Evolutionary conservation across 2,888 invertebrate species (phyloP), one percentile per base, ranked within the genome.

Genomic region (Apoda limacodes): DNA sequence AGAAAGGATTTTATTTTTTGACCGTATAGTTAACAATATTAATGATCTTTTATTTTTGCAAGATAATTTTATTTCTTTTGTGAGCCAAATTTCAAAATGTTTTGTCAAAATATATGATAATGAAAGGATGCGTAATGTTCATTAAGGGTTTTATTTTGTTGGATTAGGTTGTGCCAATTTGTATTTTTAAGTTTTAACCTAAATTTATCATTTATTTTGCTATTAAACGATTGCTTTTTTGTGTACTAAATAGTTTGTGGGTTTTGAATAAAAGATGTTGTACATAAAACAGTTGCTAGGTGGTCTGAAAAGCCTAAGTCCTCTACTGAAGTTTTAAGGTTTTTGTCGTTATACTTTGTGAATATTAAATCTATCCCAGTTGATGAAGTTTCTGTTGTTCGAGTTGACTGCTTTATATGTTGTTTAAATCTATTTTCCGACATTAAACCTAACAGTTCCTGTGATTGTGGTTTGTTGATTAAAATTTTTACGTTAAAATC

Each of bases 401-500:
- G 25, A 4, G 31, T 31, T 3, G 31, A 25, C 22, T 25, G 7
- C 11, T 31, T 25, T 22, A 31, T 25, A 14, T 21, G 11, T 22
- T 31, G 31, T 3, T 13, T 20, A 21, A 25, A 22, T 13, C 20
- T 27, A 13, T 21, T 21, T 14, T 14, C 7, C 9, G 13, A 5
- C 20, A 27, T 20, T 12, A 27, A 13, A 4, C 20, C 11, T 15
- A 23, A 12, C 5, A 30, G n/a, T 9, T 7, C 19, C 7, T 17
- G 14, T 9, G 23, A 12, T 9, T 24, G 14, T 5, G 5, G 7
- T n/a, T 10, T 15, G 6, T 30, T 30, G 11, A 17, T 6, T 12
- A 30, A 10, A 6, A 30, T 19, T n/a, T 31, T 31, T 15, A 31
- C n/a, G 22, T 26, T 31, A 12, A 31, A 28, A 10, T 28, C 28